Evolutionary conservation across 2,888 invertebrate genomes (phyloP), one percentile per base, ranked within the genome.

Genomic region (Tuberolachnus salignus): DNA sequence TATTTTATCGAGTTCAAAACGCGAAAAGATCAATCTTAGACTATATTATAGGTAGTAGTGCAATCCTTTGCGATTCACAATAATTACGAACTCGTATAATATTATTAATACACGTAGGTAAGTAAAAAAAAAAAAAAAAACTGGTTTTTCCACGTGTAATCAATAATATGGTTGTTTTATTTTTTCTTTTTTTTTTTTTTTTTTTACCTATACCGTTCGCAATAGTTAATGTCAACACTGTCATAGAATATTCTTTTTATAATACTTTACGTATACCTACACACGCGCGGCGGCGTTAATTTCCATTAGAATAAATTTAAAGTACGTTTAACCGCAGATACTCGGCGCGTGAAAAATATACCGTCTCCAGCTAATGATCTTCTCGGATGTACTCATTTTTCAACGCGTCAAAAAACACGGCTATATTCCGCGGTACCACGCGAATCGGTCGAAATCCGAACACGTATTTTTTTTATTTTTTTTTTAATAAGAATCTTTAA

Each of bases 111-210:
- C 34, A 9, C 14, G 19, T n/a, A 3, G 34, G 34, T 34, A 34
- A 3, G 34, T 34, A 34, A 34, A 34, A 34, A 34, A 34, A 34
- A 34, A 34, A 34, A 34, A 34, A 71, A 61, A 72, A 72, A 72
- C 72, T 61, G 34, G 72, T 72, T 72, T 61, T 61, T 72, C 61
- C 72, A 51, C 72, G 72, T 72, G 61, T 72, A 61, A 61, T 72
- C 72, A 61, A 49, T 72, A 72, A 49, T 61, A 34, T 44, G 44
- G 44, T 49, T 61, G 3, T 34, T 34, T 34, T n/a, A 34, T 61
- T 42, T 61, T n/a, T 19, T 59, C 8, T 34, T 21, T 13, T 44
- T 42, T 21, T 14, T 21, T 14, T 64, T 11, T 53, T 69, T 42
- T 53, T 51, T 23, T 42, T 70, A 34, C 34, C 34, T 10, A n/a